These are phyloP conservation scores for Drosophila repleta DNA, from an alignment of 1,140 invertebrate genomes.

Conservation along the genomic window DNA sequence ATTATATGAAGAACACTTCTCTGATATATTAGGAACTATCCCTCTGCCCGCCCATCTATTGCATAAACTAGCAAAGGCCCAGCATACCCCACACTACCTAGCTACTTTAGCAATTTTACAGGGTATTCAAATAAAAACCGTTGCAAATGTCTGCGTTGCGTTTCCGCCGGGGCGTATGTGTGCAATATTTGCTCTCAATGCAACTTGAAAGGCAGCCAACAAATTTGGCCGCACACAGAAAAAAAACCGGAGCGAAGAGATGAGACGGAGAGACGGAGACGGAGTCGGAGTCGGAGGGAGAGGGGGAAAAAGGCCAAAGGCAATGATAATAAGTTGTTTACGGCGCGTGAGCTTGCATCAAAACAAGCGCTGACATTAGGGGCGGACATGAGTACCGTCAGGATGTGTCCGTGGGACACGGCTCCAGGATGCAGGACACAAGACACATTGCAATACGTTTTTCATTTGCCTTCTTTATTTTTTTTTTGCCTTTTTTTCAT, in stretches of 20 bases:
- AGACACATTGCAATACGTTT: slow-evolving; percentile 28
- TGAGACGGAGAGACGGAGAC: background rate
- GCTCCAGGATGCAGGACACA: slow-evolving; percentile 5
- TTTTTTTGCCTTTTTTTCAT: slow-evolving; percentile 5
- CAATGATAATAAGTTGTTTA: slow-evolving; percentile 82
- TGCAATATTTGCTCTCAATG: slow-evolving; percentile 59
- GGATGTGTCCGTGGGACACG: slow-evolving; percentile 31
- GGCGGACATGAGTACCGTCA: slow-evolving; percentile 68
- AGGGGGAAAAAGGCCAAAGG: slow-evolving; percentile 40
- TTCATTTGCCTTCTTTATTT: slow-evolving; percentile 10
- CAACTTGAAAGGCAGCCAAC: slow-evolving; percentile 72
- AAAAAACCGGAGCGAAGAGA: background rate
- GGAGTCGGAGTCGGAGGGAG: too few species aligned
- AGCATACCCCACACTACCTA: background rate
- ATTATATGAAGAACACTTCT: too few species aligned
- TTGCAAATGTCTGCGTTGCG: slow-evolving; percentile 76
- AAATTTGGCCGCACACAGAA: slow-evolving; percentile 35
- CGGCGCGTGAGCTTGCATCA: slow-evolving; percentile 80
- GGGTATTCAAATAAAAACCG: slow-evolving; percentile 30
- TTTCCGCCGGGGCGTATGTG: slow-evolving; percentile 59
- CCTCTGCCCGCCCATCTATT: too few species aligned
- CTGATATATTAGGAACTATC: too few species aligned
- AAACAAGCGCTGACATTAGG: slow-evolving; percentile 82
- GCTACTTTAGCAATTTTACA: background rate
- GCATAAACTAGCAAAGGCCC: background rate